Base-by-base conservation (phyloP, 1,140 invertebrate species). In the Thaumatotibia leucotreta region DNA sequence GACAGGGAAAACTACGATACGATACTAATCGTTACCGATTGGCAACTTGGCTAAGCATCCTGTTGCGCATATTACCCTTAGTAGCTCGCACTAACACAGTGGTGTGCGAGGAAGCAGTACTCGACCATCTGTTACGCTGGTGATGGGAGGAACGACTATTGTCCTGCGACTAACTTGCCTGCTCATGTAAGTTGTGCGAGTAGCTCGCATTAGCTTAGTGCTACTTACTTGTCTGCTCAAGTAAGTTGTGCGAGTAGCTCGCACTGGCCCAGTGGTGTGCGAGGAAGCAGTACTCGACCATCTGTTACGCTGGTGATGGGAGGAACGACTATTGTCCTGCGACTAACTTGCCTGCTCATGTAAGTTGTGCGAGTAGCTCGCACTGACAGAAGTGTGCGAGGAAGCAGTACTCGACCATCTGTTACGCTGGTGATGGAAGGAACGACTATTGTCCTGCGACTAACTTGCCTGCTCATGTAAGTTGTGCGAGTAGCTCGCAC, bases 251-350 rank as follows among this genome's bases (percentile, higher is more conserved):
- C 78, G 88, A 89, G 75, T 75, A 76, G 0, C 49, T 77, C 2
- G 86, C 86, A 20, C 74, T 89, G 0, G 76, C 75, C 0, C 71
- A 81, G 70, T 84, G 74, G 75, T 70, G 73, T 23, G 24, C 67
- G 0, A 5, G 65, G 10, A 49, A 64, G 0, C 61, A 52, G 17
- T 82, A 82, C 68, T 17, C 39, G 0, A 61, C 67, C 0, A 31
- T 84, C 0, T 71, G 81, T 29, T 89, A 89, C 64, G 64, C 64
- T 4, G 86, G 86, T 0, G 86, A 89, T 52, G 86, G 86, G 0
- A 76, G 84, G 24, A 89, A 89, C 62, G 86, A 89, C 54, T 87
- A 66, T 72, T 89, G 86, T 58, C 83, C 86, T 0, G 75, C 84
- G 0, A 77, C 75, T 0, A 77, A 63, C 4, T 49, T 89, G 31